Evolutionary conservation across 2,113 vertebrate species (phyloP).

Genomic region (Electrona antarctica): DNA sequence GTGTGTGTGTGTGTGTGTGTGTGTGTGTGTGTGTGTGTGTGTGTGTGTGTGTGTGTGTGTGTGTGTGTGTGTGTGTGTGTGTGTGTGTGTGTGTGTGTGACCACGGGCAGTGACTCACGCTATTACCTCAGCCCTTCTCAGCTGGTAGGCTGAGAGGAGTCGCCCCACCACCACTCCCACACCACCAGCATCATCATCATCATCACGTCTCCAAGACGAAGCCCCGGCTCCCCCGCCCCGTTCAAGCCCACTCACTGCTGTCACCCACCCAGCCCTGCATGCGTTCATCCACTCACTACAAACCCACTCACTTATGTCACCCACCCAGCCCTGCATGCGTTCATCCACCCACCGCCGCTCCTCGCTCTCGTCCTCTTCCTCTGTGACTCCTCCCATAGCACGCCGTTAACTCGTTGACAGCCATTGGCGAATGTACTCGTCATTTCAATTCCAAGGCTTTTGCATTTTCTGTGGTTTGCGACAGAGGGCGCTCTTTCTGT

Average conservation of each 20-base stretch:
- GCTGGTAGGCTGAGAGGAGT: conserved; percentile 24
- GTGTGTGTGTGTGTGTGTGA: conserved; percentile 24
- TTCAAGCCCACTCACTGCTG: conserved; percentile 48
- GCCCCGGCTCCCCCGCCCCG: background rate
- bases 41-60: too few species aligned
- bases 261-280: conserved; percentile 52
- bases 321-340: background rate
- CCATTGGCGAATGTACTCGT: too few species aligned
- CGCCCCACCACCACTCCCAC: conserved; percentile 39
- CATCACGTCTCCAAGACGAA: background rate
- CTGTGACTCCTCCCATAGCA: conserved; percentile 45
- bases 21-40: conserved; percentile 25
- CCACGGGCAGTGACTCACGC: conserved; percentile 56
- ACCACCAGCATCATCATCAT: conserved; percentile 40
- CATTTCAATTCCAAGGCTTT: too few species aligned
- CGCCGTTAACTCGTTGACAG: too few species aligned
- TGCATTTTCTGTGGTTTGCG: too few species aligned
- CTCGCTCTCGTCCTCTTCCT: conserved; percentile 23
- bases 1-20: conserved; percentile 26
- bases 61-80: conserved; percentile 25
- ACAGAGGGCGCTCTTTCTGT: too few species aligned
- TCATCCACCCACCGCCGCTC: conserved; percentile 3
- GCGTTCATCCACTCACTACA: conserved; percentile 14
- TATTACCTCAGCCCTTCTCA: conserved; percentile 44
- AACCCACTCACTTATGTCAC: too few species aligned